Evolutionary conservation across 2,888 invertebrate genomes (phyloP), one percentile per base, ranked within the genome.

Genomic region (Cremastinae sp.): DNA sequence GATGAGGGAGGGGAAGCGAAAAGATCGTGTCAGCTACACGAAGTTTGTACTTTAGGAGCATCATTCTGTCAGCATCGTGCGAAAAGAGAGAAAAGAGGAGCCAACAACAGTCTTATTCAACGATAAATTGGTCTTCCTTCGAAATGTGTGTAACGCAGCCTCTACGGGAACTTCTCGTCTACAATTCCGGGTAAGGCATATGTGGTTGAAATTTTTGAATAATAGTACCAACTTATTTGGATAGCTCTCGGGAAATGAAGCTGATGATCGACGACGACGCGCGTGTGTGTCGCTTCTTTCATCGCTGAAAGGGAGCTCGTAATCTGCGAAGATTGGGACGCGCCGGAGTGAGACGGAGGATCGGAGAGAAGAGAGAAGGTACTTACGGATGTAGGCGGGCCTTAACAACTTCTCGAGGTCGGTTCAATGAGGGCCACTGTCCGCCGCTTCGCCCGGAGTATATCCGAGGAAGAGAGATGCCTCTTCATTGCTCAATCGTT

Each of bases 351-450:
- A n/a, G 41, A 41, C 12, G 12, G 41, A 41, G 2, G 4, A 41
- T n/a, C 12, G 2, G 41, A 41, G 62, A 66, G 41, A 69, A 62
- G 68, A 73, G 20, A 49, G 56, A 62, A 37, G 37, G 49, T 22
- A 28, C 28, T 28, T 28, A 49, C n/a, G 12, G 58, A 55, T 14
- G 82, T 86, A 83, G 83, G 83, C 83, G 84, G 73, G 83, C 78
- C 82, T 85, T 82, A 85, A 86, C 85, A 83, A 83, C 78, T 82
- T 64, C 80, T 82, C 85, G 86, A 86, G 86, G 86, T 81, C 83
- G 81, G 83, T 84, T 87, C 86, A 87, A 87, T 87, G 85, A 87
- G 81, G 82, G 82, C 82, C 81, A 84, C 83, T 83, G 83, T 86
- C 80, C 81, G 82, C 81, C 81, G 78, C 80, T 76, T 78, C 16